phyloP scores from a whole-genome alignment of 1,140 invertebrate species.

The Monomorium pharaonis region DNA sequence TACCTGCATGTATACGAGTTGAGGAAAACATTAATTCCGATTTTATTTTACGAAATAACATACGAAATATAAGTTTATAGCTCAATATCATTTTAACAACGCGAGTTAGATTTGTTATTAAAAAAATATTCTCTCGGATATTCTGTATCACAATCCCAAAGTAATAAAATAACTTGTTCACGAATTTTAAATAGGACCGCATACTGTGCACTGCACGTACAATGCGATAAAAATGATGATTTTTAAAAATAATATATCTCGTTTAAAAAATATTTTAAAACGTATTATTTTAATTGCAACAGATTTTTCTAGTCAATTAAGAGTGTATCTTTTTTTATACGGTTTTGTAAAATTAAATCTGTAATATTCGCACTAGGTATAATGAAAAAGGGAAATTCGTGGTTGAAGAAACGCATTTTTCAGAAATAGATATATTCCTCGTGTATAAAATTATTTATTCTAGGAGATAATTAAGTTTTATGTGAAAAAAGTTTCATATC shows the following conservation, averaged over 20 bases:
- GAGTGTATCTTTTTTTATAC: neutral
- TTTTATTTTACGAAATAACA: conserved; percentile 26
- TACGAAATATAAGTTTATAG: neutral
- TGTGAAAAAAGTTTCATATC: neutral
- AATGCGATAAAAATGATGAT: neutral
- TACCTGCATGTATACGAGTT: neutral
- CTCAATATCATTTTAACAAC: neutral
- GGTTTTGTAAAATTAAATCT: neutral
- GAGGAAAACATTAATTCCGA: neutral
- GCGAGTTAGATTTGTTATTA: neutral
- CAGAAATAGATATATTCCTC: neutral
- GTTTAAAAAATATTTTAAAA: conserved; percentile 19
- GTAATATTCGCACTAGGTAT: neutral
- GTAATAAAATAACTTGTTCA: conserved; percentile 27
- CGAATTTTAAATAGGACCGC: neutral
- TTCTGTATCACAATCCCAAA: neutral
- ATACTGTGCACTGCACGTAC: neutral
- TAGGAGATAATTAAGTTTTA: neutral
- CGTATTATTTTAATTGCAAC: neutral
- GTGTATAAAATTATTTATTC: neutral
- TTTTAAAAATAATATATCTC: neutral
- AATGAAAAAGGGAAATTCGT: neutral
- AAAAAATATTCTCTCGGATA: neutral
- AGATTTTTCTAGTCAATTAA: neutral
- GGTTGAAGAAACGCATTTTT: neutral